These are phyloP conservation scores for Merodon equestris DNA, from an alignment of 2,888 invertebrate genomes.

Conservation along the genomic window DNA sequence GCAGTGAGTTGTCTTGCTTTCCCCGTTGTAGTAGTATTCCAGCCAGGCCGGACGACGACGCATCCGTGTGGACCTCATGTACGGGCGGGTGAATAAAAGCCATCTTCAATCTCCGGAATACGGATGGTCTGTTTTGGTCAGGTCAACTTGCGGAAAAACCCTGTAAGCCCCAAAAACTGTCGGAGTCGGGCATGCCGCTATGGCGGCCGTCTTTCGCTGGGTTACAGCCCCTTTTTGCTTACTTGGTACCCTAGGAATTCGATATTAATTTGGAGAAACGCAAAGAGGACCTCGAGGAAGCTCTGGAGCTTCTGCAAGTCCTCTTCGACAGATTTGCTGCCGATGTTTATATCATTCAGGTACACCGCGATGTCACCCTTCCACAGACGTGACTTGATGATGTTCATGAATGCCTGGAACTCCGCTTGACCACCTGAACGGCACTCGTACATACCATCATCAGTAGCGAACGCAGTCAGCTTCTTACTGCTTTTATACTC, in stretches of 20 bases:
- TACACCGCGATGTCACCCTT: conserved; percentile 3
- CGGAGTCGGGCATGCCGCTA: background rate
- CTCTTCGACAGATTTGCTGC: background rate
- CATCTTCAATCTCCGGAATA: background rate
- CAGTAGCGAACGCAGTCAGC: no score
- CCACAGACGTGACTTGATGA: background rate
- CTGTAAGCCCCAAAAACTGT: background rate
- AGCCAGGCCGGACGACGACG: background rate
- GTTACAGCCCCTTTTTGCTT: no score
- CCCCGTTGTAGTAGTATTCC: background rate
- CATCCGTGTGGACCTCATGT: conserved; percentile 4
- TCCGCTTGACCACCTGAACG: no score
- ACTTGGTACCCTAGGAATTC: background rate
- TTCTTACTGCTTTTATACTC: no score
- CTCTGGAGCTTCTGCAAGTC: conserved; percentile 1
- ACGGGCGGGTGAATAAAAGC: background rate
- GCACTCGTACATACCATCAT: no score
- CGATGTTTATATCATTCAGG: background rate
- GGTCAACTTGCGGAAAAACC: conserved; percentile 2
- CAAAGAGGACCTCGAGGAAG: background rate
- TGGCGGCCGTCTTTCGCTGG: background rate
- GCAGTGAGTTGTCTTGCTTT: background rate
- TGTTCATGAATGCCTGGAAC: no score
- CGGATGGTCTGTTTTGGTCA: background rate
- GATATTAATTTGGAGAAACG: background rate